Conservation (phyloP, 2,113 vertebrate genomes). For the Corvus moneduloides region DNA sequence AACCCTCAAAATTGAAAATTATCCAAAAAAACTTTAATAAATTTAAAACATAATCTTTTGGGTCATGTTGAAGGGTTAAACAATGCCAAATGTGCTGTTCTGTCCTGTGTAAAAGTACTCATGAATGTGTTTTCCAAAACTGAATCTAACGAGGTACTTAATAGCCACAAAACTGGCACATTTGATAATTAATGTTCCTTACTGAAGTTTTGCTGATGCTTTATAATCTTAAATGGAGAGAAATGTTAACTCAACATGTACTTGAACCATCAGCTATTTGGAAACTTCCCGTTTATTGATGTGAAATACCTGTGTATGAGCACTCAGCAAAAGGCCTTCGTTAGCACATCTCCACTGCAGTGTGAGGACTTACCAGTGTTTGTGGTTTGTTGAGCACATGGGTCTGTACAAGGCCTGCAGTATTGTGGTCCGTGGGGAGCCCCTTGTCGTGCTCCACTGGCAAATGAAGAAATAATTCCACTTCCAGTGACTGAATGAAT, state of each 20-base stretch:
- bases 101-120: constrained; percentile 50
- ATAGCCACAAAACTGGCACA: constrained; percentile 77
- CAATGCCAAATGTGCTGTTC: neutral
- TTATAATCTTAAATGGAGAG: constrained; percentile 45
- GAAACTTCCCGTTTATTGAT: neutral
- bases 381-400: neutral
- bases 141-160: constrained; percentile 76
- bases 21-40: neutral
- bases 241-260: constrained; percentile 59
- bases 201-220: constrained; percentile 70
- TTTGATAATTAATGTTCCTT: constrained; percentile 81
- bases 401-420: neutral
- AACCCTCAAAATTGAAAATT: neutral
- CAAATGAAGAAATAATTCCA: neutral
- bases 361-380: neutral
- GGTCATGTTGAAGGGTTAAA: constrained; percentile 2
- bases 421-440: neutral
- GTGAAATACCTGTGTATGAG: neutral
- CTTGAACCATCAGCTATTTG: constrained; percentile 52
- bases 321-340: neutral
- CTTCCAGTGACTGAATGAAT: neutral
- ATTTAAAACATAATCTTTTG: neutral
- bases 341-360: neutral
- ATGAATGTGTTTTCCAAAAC: constrained; percentile 71
- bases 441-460: neutral